Percentiles rank a stretch among this genome's conserved stretches.
These are phyloP conservation scores for Cyrtodaria siliqua DNA, from an alignment of 2,888 invertebrate species.

Conservation along the genomic window DNA sequence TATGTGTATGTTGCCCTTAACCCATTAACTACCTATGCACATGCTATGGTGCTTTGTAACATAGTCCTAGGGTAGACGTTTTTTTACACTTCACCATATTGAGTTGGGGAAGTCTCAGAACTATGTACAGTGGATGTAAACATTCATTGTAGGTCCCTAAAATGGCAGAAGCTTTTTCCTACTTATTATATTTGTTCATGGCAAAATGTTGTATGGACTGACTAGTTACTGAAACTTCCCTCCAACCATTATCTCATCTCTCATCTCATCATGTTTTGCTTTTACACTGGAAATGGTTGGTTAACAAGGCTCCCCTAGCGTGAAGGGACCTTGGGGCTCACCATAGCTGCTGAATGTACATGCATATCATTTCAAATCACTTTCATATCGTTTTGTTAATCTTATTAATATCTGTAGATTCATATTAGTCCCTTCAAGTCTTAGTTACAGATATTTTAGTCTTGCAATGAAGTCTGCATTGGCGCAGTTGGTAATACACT, in stretches of 20 bases:
- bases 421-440: conserved; percentile 2
- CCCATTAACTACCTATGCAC: conserved; percentile 13
- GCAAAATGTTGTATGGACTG: conserved; percentile 9
- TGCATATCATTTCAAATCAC: conserved; percentile 6
- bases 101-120: conserved; percentile 21
- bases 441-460: no score
- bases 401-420: conserved; percentile 12
- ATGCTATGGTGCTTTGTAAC: conserved; percentile 22
- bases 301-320: conserved; percentile 20
- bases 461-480: no score
- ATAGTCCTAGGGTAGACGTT: background rate
- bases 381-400: conserved; percentile 1
- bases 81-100: conserved; percentile 12
- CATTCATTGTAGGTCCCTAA: no score
- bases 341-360: conserved; percentile 15
- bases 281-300: conserved; percentile 9
- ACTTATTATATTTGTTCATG: conserved; percentile 1
- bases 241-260: background rate
- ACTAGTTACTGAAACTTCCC: conserved; percentile 6
- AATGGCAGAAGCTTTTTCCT: no score
- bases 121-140: no score
- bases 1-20: conserved; percentile 10
- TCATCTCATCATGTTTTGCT: background rate
- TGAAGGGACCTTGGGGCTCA: conserved; percentile 16
- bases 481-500: no score